These are phyloP conservation scores for Polymixis lichenea DNA, from an alignment of 2,888 invertebrate species.

Conservation along the genomic window DNA sequence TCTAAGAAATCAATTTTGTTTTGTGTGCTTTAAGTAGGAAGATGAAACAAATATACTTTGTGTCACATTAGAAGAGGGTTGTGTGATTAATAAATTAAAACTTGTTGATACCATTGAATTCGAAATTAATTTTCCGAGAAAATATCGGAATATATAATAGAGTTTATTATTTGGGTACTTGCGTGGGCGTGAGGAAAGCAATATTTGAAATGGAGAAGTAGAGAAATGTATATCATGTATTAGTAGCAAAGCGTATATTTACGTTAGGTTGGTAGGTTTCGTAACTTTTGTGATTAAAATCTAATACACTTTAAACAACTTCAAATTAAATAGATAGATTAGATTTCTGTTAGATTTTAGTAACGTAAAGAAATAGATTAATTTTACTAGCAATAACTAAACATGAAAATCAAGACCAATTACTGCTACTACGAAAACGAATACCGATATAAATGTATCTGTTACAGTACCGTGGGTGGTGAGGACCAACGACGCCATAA, in stretches of 20 bases:
- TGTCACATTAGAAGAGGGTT: background rate
- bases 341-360: background rate
- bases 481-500: constrained; percentile 31
- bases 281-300: constrained; percentile 45
- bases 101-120: constrained; percentile 22
- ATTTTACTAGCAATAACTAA: background rate
- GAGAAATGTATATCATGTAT: constrained; percentile 22
- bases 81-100: constrained; percentile 26
- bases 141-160: constrained; percentile 27
- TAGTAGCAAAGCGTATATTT: constrained; percentile 15
- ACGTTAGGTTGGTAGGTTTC: background rate
- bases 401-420: background rate
- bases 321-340: constrained; percentile 6
- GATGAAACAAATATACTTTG: constrained; percentile 1
- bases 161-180: constrained; percentile 26
- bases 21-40: background rate
- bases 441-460: constrained; percentile 34
- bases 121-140: constrained; percentile 30
- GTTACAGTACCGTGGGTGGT: constrained; percentile 32
- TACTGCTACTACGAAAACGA: constrained; percentile 21
- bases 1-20: background rate
- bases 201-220: constrained; percentile 23
- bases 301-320: background rate
- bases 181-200: constrained; percentile 25
- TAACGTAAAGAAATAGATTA: background rate